These are phyloP conservation scores for Apeira syringaria DNA, from an alignment of 2,888 invertebrate species.

Conservation along the genomic window DNA sequence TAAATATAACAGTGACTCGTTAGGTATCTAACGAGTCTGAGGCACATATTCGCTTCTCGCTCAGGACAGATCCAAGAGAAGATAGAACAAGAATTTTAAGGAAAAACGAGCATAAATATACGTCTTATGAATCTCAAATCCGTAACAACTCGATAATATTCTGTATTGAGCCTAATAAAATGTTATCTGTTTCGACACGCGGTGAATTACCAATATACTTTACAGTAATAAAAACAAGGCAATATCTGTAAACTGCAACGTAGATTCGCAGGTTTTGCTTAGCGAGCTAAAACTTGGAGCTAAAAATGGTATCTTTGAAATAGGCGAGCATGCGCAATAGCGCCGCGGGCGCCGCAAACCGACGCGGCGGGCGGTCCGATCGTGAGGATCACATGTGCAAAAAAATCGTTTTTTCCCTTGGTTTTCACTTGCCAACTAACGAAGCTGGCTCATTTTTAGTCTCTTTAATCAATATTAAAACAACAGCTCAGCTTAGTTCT, in stretches of 20 bases:
- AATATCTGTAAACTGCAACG: slow-evolving; percentile 28
- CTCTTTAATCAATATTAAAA: too few species aligned
- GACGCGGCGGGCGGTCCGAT: background rate
- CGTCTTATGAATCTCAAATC: slow-evolving; percentile 22
- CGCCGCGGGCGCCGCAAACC: background rate
- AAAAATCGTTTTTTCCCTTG: background rate
- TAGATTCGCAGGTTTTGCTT: slow-evolving; percentile 8
- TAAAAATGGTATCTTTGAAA: background rate
- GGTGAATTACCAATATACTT: slow-evolving; percentile 36
- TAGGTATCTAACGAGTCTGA: slow-evolving; percentile 18
- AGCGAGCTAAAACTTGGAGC: background rate
- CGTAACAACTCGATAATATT: slow-evolving; percentile 26
- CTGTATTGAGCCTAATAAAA: slow-evolving; percentile 33
- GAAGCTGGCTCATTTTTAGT: too few species aligned
- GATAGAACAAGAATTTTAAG: slow-evolving; percentile 22
- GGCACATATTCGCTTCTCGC: slow-evolving; percentile 20
- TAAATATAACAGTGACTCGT: slow-evolving; percentile 8
- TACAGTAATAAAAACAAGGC: slow-evolving; percentile 30
- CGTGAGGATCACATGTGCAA: background rate
- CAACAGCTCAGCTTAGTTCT: too few species aligned
- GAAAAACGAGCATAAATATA: slow-evolving; percentile 20
- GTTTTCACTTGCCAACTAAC: background rate
- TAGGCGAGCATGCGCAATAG: too few species aligned
- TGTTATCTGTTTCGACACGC: slow-evolving; percentile 37
- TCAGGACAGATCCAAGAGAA: slow-evolving; percentile 18